These are phyloP conservation scores for Narcine bancroftii DNA, from an alignment of 2,113 vertebrate genomes.

Conservation along the genomic window DNA sequence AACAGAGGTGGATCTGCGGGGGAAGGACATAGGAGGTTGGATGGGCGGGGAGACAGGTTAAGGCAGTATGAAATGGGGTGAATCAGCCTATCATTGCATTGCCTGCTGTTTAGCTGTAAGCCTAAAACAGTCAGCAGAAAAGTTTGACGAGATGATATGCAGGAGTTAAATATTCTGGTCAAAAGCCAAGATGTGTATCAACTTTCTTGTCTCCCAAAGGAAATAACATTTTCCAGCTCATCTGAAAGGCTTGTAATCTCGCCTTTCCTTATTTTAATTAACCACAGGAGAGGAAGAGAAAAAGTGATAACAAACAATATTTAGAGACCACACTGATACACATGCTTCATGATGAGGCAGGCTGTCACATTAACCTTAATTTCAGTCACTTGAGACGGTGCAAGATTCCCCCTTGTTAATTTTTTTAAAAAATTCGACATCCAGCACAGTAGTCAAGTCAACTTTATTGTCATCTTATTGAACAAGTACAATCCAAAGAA, in stretches of 20 bases:
- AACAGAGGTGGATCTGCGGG: background rate
- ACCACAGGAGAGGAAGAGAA: background rate
- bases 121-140: background rate
- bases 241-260: background rate
- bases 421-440: too few species aligned
- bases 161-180: background rate
- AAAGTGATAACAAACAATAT: background rate
- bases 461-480: too few species aligned
- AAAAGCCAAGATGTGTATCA: slow-evolving; percentile 14
- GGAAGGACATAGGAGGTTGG: background rate
- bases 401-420: background rate
- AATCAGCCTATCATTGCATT: background rate
- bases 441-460: too few species aligned
- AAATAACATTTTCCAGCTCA: slow-evolving; percentile 7
- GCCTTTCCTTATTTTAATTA: slow-evolving; percentile 19
- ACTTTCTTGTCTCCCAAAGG: background rate
- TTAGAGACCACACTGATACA: background rate
- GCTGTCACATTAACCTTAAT: background rate
- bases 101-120: background rate
- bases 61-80: too few species aligned
- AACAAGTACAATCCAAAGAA: too few species aligned
- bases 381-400: background rate
- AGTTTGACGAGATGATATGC: background rate
- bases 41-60: background rate
- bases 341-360: background rate